Evolutionary conservation across 1,140 invertebrate species (phyloP), one percentile per base, ranked within the genome.

Genomic region (Psix sp.): DNA sequence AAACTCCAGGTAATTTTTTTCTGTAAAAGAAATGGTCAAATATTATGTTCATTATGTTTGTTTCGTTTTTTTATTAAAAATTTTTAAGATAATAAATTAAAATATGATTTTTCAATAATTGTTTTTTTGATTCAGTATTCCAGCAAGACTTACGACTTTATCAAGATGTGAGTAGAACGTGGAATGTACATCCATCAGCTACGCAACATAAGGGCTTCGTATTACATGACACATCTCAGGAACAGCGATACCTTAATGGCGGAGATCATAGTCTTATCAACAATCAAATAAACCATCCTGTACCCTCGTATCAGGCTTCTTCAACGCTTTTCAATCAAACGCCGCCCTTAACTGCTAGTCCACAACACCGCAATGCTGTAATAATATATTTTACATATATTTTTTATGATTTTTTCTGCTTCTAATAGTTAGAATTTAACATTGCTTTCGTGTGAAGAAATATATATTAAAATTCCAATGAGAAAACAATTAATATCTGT

Each of bases 311-410:
- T 75, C 83, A 82, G 63, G 65, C 80, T 52, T 78, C 85, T 43
- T 77, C 84, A 48, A 81, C 81, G 21, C 67, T 87, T 40, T 87
- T 86, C 65, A 87, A 80, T 83, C 85, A 89, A 82, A 86, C 88
- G 56, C 79, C 82, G 65, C 82, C 84, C 48, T 74, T 85, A 62
- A 80, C 87, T 72, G 82, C 86, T 86, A 82, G 86, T 88, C 82
- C 84, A 42, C 86, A 88, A 78, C 86, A 88, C 78, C 85, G 85
- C 60, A 88, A 83, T 75, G 80, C 84, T 68, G 86, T 88, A 66
- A 84, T 82, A 13, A 35, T 83, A 45, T 29, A 45, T n/a, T 11
- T 54, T 48, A 54, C 40, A 5, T 45, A 18, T 20, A 33, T 39
- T 40, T 51, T 40, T 38, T 57, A 21, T n/a, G 1, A 42, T 42